Base-by-base conservation (phyloP, 2,113 vertebrate species). In the Carassius auratus region DNA sequence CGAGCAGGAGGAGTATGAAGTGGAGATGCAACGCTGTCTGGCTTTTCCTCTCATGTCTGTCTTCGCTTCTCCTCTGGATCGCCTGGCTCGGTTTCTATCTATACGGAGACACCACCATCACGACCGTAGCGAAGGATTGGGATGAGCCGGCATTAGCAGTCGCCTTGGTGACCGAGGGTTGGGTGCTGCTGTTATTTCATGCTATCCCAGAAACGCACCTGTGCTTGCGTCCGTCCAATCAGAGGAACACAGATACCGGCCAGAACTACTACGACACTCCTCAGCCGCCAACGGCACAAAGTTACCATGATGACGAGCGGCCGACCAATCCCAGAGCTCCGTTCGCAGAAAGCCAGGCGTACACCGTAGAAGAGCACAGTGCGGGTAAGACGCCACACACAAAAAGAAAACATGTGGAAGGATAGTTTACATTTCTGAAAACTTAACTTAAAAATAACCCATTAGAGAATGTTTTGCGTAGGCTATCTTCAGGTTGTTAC, bases 31-130 rank as follows among this genome's bases (percentile, higher is more conserved):
- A 97, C 0, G 97, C 96, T 3, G 93, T 95, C 45, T 98, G 97
- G 94, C 93, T 99, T 79, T 96, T 99, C 88, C 87, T 98, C 85
- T 96, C 97, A 0, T 95, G 96, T 64, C 92, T 98, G 26, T 93
- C 97, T 2, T 98, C 97, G 1, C 87, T 96, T 30, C 89, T 99
- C 83, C 95, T 99, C 38, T 99, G 98, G 98, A 96, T 96, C 0
- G 96, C 97, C 86, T 99, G 98, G 98, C 92, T 98, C 87, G 96
- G 96, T 76, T 97, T 99, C 94, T 99, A 99, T 86, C 96, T 99
- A 8, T 98, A 97, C 0, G 97, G 96, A 74, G 97, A 97, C 0
- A 90, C 93, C 0, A 88, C 50, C 3, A 91, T 87, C 15, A 90
- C 59, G 42, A 89, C 85, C 26, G 91, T 86, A 83, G 57, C 91